A percentile compares a stretch with the other conserved stretches of the same genome.
These are phyloP conservation scores for Tenebrosternarchus preto DNA, from an alignment of 2,113 vertebrate genomes.

Conservation along the genomic window DNA sequence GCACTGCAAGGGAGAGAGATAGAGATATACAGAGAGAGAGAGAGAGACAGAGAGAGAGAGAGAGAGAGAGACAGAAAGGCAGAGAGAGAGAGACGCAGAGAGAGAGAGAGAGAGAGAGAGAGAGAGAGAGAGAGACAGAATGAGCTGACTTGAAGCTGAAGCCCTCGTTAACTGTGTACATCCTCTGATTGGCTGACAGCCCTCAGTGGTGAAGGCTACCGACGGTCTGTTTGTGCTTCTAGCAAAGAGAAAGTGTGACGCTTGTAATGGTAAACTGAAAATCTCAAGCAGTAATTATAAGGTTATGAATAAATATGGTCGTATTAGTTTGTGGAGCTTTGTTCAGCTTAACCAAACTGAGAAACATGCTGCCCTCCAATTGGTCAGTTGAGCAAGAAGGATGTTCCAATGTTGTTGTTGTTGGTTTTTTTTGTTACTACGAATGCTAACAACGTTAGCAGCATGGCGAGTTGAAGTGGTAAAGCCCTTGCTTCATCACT, in stretches of 20 bases:
- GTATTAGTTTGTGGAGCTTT: too few relatives aligned
- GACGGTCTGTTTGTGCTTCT: not conserved
- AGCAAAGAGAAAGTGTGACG: not conserved
- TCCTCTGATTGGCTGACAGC: conserved; percentile 39
- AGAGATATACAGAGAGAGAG: not conserved
- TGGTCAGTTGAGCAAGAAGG: too few relatives aligned
- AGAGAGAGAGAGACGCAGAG: not conserved
- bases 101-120: not conserved
- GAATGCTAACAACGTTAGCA: too few relatives aligned
- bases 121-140: conserved; percentile 6
- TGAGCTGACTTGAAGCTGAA: conserved; percentile 10
- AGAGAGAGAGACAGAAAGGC: conserved; percentile 3
- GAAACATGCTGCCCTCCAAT: too few relatives aligned
- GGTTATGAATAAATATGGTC: too few relatives aligned
- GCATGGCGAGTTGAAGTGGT: too few relatives aligned
- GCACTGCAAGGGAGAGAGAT: conserved; percentile 56
- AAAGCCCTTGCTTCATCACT: too few relatives aligned
- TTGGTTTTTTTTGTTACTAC: too few relatives aligned
- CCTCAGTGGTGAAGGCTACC: conserved; percentile 18
- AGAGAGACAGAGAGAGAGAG: not conserved
- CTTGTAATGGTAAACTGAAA: not conserved
- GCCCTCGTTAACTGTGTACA: conserved; percentile 46
- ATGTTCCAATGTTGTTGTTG: too few relatives aligned
- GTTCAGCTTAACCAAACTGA: too few relatives aligned
- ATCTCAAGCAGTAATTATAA: too few relatives aligned